Base-by-base conservation (phyloP, 1,140 invertebrate genomes). In the Panulirus ornatus region DNA sequence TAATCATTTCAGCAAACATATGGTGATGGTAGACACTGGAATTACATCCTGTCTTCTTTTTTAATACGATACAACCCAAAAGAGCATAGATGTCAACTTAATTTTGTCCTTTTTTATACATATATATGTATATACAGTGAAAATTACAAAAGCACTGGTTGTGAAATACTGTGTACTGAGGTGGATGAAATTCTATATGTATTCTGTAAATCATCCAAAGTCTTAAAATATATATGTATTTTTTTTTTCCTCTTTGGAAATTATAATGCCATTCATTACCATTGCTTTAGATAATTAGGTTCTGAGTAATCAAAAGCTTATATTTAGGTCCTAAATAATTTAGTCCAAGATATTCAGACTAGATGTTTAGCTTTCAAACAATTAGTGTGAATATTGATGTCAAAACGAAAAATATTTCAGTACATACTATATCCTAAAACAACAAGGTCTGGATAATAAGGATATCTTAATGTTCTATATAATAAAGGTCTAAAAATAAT, bases 11-110 rank as follows among this genome's bases (percentile, higher is more conserved):
- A 66, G 58, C n/a, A 30, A 66, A 66, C 58, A 30, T 66, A 66
- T 66, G n/a, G 58, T 66, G 58, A 34, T 66, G 6, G 54, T 66
- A 66, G n/a, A 66, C 58, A 66, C 58, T 66, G 3, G n/a, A 66
- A 30, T 27, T 66, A 66, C n/a, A 66, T 66, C 30, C n/a, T 30
- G 30, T n/a, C n/a, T n/a, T n/a, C n/a, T n/a, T n/a, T n/a, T 27
- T 30, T 8, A 66, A 30, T 66, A 27, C 27, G n/a, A 66, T 66
- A 66, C 58, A 66, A 66, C 58, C 22, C 8, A 66, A 66, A 30
- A 47, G 5, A 66, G 22, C 30, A 66, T 66, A 30, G 58, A 30
- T 30, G n/a, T 11, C 30, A 66, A 66, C 16, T 66, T 22, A 66
- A 66, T 30, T 6, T 66, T 63, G 3, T 58, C 14, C 5, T 27